Evolutionary conservation across 2,888 invertebrate genomes (phyloP), one percentile per base, ranked within the genome.

Genomic region (Spialia ferax): DNA sequence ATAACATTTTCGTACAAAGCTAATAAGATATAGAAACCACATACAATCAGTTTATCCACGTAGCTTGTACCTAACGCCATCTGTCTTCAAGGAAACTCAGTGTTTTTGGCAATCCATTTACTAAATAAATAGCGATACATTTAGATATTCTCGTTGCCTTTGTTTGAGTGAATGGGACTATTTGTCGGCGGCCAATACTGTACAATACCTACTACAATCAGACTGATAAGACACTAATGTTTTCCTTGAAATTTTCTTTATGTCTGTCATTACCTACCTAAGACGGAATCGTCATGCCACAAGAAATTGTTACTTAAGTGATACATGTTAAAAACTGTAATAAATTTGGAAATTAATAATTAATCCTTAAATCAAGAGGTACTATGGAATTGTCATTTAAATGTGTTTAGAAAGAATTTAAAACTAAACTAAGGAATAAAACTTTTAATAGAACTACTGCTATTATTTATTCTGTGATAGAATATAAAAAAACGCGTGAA

Each of bases 211-310:
- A 0, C n/a, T n/a, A 22, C 50, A 50, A 50, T 23, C 52, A 26
- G 23, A 1, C n/a, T 52, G 52, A 52, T 52, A 52, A 52, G 20
- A 1, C n/a, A 10, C n/a, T 13, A 26, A n/a, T 52, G 22, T 52
- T 52, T 52, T 52, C 52, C 52, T 50, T 10, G 50, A 26, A 52
- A 26, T 23, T 52, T 52, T n/a, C 23, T 52, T 52, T 26, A 26
- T 52, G 13, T 50, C 20, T 10, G 22, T 1, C 52, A 23, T 23
- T 23, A 23, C 22, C 7, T 22, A 50, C 20, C 5, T 50, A 18
- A 8, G 20, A 48, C 4, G 15, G 18, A n/a, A 3, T 42, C 42
- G 5, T 42, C 6, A 32, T n/a, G n/a, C n/a, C n/a, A n/a, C n/a
- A n/a, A n/a, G n/a, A n/a, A n/a, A n/a, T n/a, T n/a, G n/a, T n/a